Evolutionary conservation across 2,797 vertebrate species (phyloP).

Genomic region (Lycodopsis pacificus): DNA sequence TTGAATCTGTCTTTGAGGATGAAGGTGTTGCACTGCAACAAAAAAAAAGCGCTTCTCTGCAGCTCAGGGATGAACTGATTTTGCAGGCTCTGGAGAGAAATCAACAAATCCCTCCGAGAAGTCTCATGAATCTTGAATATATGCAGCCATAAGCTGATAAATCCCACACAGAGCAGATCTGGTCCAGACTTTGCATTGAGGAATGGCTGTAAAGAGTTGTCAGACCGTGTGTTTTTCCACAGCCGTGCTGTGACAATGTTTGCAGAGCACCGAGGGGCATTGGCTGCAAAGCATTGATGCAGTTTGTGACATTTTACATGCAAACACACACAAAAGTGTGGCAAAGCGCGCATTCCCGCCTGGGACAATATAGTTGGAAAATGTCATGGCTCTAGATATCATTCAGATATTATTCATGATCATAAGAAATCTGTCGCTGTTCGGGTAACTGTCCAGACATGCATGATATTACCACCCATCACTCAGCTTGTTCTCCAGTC

Average conservation of each 20-base stretch:
- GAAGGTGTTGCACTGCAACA: neutral
- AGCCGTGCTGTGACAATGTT: neutral
- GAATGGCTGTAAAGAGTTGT: neutral
- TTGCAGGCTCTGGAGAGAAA: constrained; percentile 2
- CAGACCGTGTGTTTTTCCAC: neutral
- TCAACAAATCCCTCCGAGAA: neutral
- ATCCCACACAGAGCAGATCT: neutral
- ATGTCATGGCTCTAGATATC: constrained; percentile 55
- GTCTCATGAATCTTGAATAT: constrained; percentile 28
- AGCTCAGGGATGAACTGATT: neutral
- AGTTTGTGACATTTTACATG: constrained; percentile 42
- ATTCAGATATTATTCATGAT: constrained; percentile 30
- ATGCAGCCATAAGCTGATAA: constrained; percentile 7
- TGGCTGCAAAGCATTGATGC: constrained; percentile 55
- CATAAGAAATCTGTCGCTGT: constrained; percentile 15
- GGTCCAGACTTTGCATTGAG: neutral
- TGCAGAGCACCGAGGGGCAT: constrained; percentile 10
- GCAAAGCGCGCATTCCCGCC: neutral
- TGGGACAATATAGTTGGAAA: constrained; percentile 39
- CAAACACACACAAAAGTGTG: constrained; percentile 9
- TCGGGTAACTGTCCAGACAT: constrained; percentile 3
- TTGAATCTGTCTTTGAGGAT: neutral
- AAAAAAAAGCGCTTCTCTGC: neutral
- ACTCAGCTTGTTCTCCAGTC: neutral
- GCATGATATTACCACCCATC: constrained; percentile 4